Evolutionary conservation across 2,888 invertebrate species (phyloP).

Genomic region (Andrena haemorrhoa): DNA sequence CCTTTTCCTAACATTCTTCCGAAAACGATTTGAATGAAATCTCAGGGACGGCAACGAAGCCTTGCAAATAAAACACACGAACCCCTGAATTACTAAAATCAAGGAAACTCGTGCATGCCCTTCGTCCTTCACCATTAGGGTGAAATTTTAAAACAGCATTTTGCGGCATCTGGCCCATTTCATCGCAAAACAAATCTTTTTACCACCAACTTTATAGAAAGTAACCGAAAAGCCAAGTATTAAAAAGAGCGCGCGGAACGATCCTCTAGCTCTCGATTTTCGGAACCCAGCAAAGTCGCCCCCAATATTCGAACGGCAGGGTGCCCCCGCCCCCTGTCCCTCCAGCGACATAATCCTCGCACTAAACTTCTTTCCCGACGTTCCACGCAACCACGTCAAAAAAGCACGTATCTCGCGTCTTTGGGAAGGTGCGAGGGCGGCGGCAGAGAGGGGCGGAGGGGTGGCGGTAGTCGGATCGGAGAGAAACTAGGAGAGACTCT

Average conservation of each 20-base stretch:
- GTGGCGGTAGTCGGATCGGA: background rate
- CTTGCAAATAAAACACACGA: too few species aligned
- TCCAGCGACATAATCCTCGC: conserved; percentile 40
- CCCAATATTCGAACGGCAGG: conserved; percentile 16
- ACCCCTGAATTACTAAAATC: too few species aligned
- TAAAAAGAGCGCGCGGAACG: too few species aligned
- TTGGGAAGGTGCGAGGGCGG: conserved; percentile 15
- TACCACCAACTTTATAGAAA: too few species aligned
- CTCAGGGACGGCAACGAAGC: background rate
- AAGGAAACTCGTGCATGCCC: too few species aligned
- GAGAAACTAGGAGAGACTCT: conserved; percentile 54
- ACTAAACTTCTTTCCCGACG: conserved; percentile 46
- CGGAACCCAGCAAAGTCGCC: conserved; percentile 12
- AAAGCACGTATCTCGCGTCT: conserved; percentile 27
- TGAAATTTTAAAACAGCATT: too few species aligned
- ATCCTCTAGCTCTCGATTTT: background rate
- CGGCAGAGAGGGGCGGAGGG: background rate
- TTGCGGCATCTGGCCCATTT: too few species aligned
- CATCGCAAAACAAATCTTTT: too few species aligned
- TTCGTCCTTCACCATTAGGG: too few species aligned
- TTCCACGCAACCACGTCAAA: conserved; percentile 45
- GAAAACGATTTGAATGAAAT: background rate
- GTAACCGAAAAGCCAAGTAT: too few species aligned
- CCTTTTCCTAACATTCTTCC: too few species aligned
- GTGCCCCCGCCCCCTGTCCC: conserved; percentile 6